phyloP scores from a whole-genome alignment of 2,113 vertebrate species.

The Nerophis ophidion region DNA sequence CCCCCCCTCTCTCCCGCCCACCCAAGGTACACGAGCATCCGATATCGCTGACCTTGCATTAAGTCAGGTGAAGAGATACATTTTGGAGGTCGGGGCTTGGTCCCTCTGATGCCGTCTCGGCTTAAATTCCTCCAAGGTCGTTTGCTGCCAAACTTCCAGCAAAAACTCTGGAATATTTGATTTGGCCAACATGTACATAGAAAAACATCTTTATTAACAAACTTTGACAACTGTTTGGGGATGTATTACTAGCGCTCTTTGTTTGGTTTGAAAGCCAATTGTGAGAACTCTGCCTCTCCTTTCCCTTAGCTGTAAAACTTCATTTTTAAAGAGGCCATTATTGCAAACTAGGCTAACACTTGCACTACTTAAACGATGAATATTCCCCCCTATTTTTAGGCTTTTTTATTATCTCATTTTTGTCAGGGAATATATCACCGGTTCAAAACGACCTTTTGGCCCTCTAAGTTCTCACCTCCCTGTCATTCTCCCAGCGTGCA shows the following conservation, averaged over 20 bases:
- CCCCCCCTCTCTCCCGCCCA: slow-evolving; percentile 2
- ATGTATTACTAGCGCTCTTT: slow-evolving; percentile 54
- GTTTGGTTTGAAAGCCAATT: slow-evolving; percentile 55
- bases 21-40: slow-evolving; percentile 22
- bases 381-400: slow-evolving; percentile 12
- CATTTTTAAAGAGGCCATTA: slow-evolving; percentile 18
- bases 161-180: slow-evolving; percentile 52
- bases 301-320: slow-evolving; percentile 35
- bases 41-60: slow-evolving; percentile 9
- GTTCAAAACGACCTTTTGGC: neutral
- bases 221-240: slow-evolving; percentile 48
- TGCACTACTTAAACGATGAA: slow-evolving; percentile 18
- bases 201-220: slow-evolving; percentile 72
- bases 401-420: neutral
- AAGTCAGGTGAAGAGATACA: slow-evolving; percentile 38
- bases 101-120: slow-evolving; percentile 32
- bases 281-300: slow-evolving; percentile 42
- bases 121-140: slow-evolving; percentile 34
- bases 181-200: slow-evolving; percentile 61
- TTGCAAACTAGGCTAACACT: slow-evolving; percentile 13
- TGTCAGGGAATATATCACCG: neutral
- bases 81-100: slow-evolving; percentile 6
- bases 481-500: neutral
- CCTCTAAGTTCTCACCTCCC: neutral
- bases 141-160: slow-evolving; percentile 50